Conservation (phyloP, 2,888 invertebrate genomes). For the Cephus pygmeus region DNA sequence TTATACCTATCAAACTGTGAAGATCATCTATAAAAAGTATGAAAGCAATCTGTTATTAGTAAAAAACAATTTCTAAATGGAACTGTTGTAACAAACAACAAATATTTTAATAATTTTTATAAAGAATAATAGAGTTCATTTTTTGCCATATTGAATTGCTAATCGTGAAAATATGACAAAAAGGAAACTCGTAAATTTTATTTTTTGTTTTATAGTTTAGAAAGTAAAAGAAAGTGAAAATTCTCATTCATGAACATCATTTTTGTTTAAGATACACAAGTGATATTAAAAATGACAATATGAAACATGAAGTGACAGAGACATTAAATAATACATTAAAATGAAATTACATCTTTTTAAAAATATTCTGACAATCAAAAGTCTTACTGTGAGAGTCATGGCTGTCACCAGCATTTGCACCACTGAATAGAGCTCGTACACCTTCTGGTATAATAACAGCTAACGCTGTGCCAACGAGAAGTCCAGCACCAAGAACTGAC, state of each 20-base stretch:
- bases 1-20: constrained; percentile 89
- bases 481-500: constrained; percentile 95
- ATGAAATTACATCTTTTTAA: neutral
- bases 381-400: constrained; percentile 26
- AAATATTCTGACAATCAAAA: neutral
- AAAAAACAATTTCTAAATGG: neutral
- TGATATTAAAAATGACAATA: neutral
- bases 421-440: constrained; percentile 79
- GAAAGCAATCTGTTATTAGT: neutral
- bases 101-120: neutral
- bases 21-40: constrained; percentile 68
- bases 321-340: neutral
- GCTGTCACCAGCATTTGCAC: constrained; percentile 31
- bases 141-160: neutral
- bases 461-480: constrained; percentile 96
- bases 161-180: neutral
- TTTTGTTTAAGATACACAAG: neutral
- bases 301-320: neutral
- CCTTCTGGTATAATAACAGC: constrained; percentile 99
- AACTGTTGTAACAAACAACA: neutral
- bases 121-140: neutral
- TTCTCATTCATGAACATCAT: neutral
- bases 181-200: neutral
- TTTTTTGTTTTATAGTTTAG: neutral
- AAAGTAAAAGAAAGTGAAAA: neutral